A percentile compares a stretch with the other conserved stretches of the same genome.
These are phyloP conservation scores for Tragelaphus buxtoni DNA, from an alignment of 2,113 vertebrate genomes.

Conservation along the genomic window DNA sequence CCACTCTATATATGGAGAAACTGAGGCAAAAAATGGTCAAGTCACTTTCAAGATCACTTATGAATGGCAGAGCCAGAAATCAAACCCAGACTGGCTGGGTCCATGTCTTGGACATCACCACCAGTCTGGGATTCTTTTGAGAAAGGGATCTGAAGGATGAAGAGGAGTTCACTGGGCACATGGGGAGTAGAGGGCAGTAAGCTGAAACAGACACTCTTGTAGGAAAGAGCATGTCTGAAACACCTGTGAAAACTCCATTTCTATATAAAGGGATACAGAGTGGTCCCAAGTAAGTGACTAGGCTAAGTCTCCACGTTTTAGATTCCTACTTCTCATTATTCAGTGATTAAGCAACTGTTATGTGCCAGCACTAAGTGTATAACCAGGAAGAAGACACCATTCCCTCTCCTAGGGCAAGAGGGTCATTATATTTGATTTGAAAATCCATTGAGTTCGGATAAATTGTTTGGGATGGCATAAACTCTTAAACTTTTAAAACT, in stretches of 20 bases:
- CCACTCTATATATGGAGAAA: not conserved
- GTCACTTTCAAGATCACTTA: not conserved
- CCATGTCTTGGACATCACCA: not conserved
- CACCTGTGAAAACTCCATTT: not conserved
- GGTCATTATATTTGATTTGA: constrained; percentile 42
- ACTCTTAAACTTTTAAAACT: constrained; percentile 64
- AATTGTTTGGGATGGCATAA: constrained; percentile 60
- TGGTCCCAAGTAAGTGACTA: not conserved
- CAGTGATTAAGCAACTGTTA: not conserved
- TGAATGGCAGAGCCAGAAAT: not conserved
- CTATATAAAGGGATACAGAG: not conserved
- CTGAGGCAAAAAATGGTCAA: not conserved
- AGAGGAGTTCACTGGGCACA: not conserved
- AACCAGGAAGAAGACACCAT: not conserved
- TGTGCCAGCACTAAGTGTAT: not conserved
- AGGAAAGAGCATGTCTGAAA: not conserved
- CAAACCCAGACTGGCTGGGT: not conserved
- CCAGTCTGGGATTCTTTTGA: not conserved
- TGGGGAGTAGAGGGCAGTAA: not conserved
- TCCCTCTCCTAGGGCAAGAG: not conserved
- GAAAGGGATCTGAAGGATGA: not conserved
- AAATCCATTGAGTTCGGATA: constrained; percentile 63
- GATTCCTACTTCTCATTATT: not conserved
- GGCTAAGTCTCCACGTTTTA: not conserved
- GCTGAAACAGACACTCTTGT: not conserved